phyloP scores from a whole-genome alignment of 2,113 vertebrate species.

The Cyprinus carpio region DNA sequence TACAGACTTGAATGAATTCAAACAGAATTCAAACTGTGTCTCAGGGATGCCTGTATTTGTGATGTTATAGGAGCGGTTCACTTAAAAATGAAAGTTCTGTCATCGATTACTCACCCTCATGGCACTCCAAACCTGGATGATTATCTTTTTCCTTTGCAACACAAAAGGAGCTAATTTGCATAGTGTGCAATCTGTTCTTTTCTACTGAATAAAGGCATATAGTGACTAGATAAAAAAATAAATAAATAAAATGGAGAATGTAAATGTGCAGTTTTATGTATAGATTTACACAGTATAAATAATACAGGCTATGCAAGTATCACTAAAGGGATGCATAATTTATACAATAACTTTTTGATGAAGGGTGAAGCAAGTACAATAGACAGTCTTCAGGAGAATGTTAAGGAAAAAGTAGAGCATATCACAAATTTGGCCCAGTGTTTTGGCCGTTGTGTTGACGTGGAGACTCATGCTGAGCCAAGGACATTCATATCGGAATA shows the following conservation, averaged over 20 bases:
- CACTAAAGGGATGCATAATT: neutral
- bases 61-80: neutral
- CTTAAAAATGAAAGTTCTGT: neutral
- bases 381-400: neutral
- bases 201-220: neutral
- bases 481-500: conserved; percentile 44
- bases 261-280: too few species aligned
- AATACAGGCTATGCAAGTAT: neutral
- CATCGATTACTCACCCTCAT: fast-evolving
- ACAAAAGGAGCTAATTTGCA: neutral
- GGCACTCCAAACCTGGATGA: neutral
- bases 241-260: neutral
- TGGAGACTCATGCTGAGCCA: conserved; percentile 48
- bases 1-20: conserved; percentile 14
- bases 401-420: neutral
- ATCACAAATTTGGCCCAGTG: neutral
- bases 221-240: neutral
- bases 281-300: neutral
- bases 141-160: neutral
- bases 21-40: conserved; percentile 20
- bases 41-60: conserved; percentile 12
- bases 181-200: neutral
- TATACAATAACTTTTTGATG: conserved; percentile 20
- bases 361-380: neutral
- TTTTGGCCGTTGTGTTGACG: conserved; percentile 22